Evolutionary conservation across 2,888 invertebrate genomes (phyloP).

Genomic region (Drosophila eohydei): DNA sequence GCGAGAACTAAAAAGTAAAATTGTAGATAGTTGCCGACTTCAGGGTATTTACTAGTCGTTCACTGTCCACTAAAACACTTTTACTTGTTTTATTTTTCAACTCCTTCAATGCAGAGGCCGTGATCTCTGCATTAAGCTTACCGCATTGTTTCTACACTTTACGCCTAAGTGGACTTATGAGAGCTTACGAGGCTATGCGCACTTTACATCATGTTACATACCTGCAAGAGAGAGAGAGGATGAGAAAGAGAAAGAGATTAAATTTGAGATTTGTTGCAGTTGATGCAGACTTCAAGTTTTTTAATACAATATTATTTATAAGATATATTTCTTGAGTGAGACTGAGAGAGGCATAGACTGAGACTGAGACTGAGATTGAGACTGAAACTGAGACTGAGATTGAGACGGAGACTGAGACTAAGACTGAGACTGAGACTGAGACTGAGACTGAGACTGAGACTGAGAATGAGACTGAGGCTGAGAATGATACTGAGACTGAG

Average conservation of each 20-base stretch:
- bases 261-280: not conserved
- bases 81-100: slow-evolving; percentile 9
- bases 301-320: not conserved
- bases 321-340: no score
- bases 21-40: no score
- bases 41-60: not conserved
- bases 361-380: not conserved
- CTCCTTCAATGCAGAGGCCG: slow-evolving; percentile 45
- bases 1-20: no score
- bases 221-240: slow-evolving; percentile 40
- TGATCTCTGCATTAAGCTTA: slow-evolving; percentile 50
- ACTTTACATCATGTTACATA: slow-evolving; percentile 42
- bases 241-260: not conserved
- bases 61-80: not conserved
- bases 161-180: not conserved
- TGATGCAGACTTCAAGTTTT: not conserved
- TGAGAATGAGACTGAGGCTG: no score
- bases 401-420: no score
- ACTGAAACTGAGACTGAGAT: no score
- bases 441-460: no score
- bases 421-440: no score
- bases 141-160: slow-evolving; percentile 43
- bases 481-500: no score
- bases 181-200: slow-evolving; percentile 1
- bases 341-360: not conserved